Percentiles rank a stretch among this genome's conserved stretches.
Evolutionary conservation across 2,797 vertebrate species (phyloP).

Genomic region (Podarcis siculus): DNA sequence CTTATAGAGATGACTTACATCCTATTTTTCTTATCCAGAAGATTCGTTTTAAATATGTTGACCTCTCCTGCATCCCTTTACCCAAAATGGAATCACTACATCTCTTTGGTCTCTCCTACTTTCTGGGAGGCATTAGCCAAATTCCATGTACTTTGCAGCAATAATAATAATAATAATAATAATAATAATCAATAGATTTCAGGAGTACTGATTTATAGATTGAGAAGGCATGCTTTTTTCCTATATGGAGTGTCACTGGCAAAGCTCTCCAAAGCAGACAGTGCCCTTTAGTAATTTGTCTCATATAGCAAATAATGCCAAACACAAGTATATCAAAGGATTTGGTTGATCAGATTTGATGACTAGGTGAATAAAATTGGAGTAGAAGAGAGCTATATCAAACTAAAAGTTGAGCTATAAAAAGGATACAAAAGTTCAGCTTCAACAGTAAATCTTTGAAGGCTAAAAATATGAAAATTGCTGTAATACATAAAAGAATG

Average conservation of each 20-base stretch:
- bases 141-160: background rate
- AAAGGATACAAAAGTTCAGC: background rate
- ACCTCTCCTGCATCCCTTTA: background rate
- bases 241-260: background rate
- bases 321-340: background rate
- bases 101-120: background rate
- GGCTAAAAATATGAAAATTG: background rate
- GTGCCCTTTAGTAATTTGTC: background rate
- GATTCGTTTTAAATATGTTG: slow-evolving; percentile 64
- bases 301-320: background rate
- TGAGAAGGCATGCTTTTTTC: background rate
- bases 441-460: background rate
- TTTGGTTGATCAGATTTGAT: background rate
- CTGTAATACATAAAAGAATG: background rate
- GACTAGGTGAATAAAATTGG: background rate
- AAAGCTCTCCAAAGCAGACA: background rate
- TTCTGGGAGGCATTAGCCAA: background rate
- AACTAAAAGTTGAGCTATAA: background rate
- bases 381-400: background rate
- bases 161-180: background rate
- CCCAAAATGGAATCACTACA: background rate
- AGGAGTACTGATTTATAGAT: background rate
- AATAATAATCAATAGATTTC: background rate
- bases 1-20: slow-evolving; percentile 45
- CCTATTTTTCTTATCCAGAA: slow-evolving; percentile 62